phyloP scores from a whole-genome alignment of 1,140 invertebrate genomes.

The Drosophila jambulina region DNA sequence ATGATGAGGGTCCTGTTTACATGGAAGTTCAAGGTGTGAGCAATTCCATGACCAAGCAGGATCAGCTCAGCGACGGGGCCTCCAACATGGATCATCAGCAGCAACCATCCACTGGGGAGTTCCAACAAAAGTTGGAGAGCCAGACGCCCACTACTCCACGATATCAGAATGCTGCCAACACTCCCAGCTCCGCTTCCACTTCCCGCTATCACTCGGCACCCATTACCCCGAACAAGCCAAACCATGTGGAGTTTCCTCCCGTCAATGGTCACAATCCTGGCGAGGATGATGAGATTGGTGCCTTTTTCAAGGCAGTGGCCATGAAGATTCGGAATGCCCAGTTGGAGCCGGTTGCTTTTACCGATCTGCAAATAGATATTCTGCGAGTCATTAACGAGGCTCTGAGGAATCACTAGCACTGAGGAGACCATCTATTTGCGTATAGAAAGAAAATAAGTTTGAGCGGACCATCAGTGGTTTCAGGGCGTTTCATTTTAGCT shows the following conservation, averaged over 20 bases:
- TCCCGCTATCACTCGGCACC: conserved; percentile 44
- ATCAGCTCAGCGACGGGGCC: conserved; percentile 35
- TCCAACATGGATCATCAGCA: conserved; percentile 58
- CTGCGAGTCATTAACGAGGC: conserved; percentile 75
- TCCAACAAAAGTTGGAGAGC: conserved; percentile 56
- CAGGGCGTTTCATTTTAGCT: conserved; percentile 53
- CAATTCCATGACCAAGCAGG: conserved; percentile 50
- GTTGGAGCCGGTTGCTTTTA: conserved; percentile 77
- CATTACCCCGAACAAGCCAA: conserved; percentile 41
- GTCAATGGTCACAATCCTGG: conserved; percentile 18
- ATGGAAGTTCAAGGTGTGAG: conserved; percentile 58
- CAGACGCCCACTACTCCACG: conserved; percentile 53
- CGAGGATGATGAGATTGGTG: conserved; percentile 81
- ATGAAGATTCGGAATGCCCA: conserved; percentile 83
- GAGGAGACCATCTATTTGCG: not conserved
- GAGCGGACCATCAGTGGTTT: conserved; percentile 33
- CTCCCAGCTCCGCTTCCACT: conserved; percentile 46
- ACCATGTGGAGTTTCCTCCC: conserved; percentile 39
- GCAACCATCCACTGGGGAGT: conserved; percentile 35
- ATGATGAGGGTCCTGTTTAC: conserved; percentile 61
- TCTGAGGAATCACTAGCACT: conserved; percentile 69
- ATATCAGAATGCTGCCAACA: conserved; percentile 48
- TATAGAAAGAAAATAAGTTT: not conserved
- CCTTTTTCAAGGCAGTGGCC: conserved; percentile 78
- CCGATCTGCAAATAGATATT: conserved; percentile 81